These are phyloP conservation scores for Stenopsyche tienmushanensis DNA, from an alignment of 1,140 invertebrate genomes.

Conservation along the genomic window DNA sequence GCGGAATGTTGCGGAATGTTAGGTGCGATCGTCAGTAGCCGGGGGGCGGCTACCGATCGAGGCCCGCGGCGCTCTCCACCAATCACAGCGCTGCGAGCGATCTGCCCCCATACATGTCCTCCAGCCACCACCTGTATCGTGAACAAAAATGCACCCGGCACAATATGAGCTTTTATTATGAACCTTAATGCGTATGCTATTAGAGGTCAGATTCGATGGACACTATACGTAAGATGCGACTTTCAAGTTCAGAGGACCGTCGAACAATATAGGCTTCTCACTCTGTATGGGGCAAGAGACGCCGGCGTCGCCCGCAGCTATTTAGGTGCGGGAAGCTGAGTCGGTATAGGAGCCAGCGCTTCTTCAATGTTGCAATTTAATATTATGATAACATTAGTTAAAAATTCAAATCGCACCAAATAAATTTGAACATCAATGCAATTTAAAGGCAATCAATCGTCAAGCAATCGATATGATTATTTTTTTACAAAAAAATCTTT, in stretches of 20 bases:
- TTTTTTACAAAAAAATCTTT: too few relatives aligned
- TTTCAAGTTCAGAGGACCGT: neutral
- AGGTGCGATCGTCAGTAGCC: too few relatives aligned
- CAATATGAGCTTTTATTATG: neutral
- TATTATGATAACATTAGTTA: too few relatives aligned
- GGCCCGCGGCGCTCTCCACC: constrained; percentile 28
- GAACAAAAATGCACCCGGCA: neutral
- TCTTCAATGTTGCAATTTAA: constrained; percentile 12
- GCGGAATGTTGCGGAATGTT: too few relatives aligned
- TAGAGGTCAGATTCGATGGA: too few relatives aligned
- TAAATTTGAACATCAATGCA: too few relatives aligned
- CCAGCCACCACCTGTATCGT: neutral
- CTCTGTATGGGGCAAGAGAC: constrained; percentile 2
- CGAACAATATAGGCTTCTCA: neutral
- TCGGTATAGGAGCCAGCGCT: constrained; percentile 4
- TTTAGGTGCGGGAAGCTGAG: constrained; percentile 5
- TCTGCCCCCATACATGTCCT: neutral
- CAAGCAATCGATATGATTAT: too few relatives aligned
- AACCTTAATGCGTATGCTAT: too few relatives aligned
- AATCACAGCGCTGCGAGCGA: constrained; percentile 27
- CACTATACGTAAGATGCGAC: too few relatives aligned
- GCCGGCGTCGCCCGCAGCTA: constrained; percentile 28
- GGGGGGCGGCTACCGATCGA: constrained; percentile 21
- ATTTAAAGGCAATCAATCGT: too few relatives aligned
- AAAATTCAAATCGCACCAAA: too few relatives aligned